phyloP scores from a whole-genome alignment of 2,113 vertebrate genomes.

The Caretta caretta region DNA sequence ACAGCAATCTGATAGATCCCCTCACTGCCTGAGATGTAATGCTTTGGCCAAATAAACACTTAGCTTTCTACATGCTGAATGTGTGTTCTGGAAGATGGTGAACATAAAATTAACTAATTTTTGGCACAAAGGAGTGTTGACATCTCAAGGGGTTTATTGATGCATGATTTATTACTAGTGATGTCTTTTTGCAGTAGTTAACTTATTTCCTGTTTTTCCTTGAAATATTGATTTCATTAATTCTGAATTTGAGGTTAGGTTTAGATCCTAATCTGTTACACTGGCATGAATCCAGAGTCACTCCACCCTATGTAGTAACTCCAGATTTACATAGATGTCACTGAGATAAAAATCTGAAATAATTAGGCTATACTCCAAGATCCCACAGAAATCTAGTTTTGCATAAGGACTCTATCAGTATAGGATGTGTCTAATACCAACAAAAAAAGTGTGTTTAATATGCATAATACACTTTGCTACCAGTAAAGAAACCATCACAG shows the following conservation, averaged over 20 bases:
- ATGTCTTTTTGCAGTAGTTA: neutral
- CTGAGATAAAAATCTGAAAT: neutral
- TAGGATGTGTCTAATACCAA: neutral
- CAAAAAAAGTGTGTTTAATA: neutral
- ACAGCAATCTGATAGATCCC: neutral
- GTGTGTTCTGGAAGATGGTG: fast-evolving
- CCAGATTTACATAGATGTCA: neutral
- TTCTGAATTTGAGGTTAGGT: neutral
- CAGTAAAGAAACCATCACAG: neutral
- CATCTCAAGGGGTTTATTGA: neutral
- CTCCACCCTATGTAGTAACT: neutral
- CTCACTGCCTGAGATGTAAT: neutral
- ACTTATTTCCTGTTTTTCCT: neutral
- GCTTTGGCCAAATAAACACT: slow-evolving; percentile 11
- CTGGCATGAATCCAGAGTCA: neutral
- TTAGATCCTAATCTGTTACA: neutral
- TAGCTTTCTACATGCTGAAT: neutral
- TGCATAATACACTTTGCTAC: neutral
- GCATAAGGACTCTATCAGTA: neutral
- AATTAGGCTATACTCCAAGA: neutral
- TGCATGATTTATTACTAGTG: neutral
- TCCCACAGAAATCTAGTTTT: neutral
- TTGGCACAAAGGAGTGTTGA: neutral
- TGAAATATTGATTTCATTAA: neutral
- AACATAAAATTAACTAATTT: neutral